Evolutionary conservation across 2,888 invertebrate genomes (phyloP).

Genomic region (Microplitis deprimator): DNA sequence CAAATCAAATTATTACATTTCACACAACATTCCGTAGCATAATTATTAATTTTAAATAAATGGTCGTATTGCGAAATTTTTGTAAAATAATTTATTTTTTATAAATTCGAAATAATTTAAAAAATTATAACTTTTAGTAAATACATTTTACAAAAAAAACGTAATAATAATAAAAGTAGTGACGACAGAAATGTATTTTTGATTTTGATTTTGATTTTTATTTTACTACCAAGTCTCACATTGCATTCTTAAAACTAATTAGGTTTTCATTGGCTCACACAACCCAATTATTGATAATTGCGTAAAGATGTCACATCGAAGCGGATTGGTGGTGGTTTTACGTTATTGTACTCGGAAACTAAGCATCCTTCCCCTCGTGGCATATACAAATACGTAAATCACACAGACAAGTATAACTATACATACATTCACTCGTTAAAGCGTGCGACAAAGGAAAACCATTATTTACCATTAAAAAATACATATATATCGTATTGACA

Average conservation of each 20-base stretch:
- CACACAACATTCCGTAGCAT: slow-evolving; percentile 36
- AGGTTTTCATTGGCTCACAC: slow-evolving; percentile 63
- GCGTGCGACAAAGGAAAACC: slow-evolving; percentile 51
- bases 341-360: slow-evolving; percentile 63
- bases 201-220: too few relatives aligned
- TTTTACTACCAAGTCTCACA: slow-evolving; percentile 51
- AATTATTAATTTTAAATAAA: slow-evolving; percentile 49
- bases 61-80: slow-evolving; percentile 17
- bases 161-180: slow-evolving; percentile 14
- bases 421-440: slow-evolving; percentile 8
- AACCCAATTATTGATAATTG: slow-evolving; percentile 70
- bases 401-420: not conserved
- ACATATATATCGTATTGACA: not conserved
- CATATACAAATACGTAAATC: slow-evolving; percentile 12
- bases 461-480: slow-evolving; percentile 58
- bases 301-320: slow-evolving; percentile 71
- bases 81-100: slow-evolving; percentile 11
- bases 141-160: slow-evolving; percentile 17
- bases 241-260: slow-evolving; percentile 67
- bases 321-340: slow-evolving; percentile 68
- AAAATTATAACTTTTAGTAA: slow-evolving; percentile 4
- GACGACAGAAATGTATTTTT: too few relatives aligned
- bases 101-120: too few relatives aligned
- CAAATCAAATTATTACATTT: slow-evolving; percentile 61
- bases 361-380: slow-evolving; percentile 54